Base-by-base conservation (phyloP, 2,888 invertebrate genomes). In the Agrotis ipsilon region DNA sequence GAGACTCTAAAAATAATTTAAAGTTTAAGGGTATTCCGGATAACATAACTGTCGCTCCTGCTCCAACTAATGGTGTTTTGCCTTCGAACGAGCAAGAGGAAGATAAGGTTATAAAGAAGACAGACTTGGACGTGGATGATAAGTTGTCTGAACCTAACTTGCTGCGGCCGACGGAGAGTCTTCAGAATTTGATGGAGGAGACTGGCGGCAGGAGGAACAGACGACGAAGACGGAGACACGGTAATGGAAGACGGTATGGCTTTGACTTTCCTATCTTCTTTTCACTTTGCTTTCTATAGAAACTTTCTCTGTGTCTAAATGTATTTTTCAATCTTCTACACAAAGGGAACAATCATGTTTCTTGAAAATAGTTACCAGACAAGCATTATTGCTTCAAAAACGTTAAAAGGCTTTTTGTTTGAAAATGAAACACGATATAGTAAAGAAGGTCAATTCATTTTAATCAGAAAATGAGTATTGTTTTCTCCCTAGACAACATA, bases 61-160 rank as follows among this genome's bases (percentile, higher is more conserved):
- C 96, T 71, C 96, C 96, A 1, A 96, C 96, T 0, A 96, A 96
- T 81, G 96, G 96, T 14, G 92, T 94, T 64, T 84, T 96, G 61
- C 89, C 92, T 27, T 90, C 93, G 2, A 94, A 92, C 78, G 94
- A 94, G 32, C 92, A 92, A 75, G 92, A 94, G 0, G 94, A 94
- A 72, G 92, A 92, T 62, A 94, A 90, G 79, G 32, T 91, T 6
- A 87, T 89, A 24, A 93, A 91, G 72, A 93, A 92, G 79, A 92
- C 91, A 52, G 83, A 86, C 16, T 85, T 90, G 65, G 92, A 90
- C 63, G 68, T 90, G 57, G 87, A 90, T 52, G 86, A 80, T 0
- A 93, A 91, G 68, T 82, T 76, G 77, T 86, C 79, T 73, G 89
- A 87, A n/a, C 91, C 93, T 80, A 92, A 94, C 78, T 79, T 94